Base-by-base conservation (phyloP, 2,888 invertebrate species). In the Galeopsomyia nigrocyanea region DNA sequence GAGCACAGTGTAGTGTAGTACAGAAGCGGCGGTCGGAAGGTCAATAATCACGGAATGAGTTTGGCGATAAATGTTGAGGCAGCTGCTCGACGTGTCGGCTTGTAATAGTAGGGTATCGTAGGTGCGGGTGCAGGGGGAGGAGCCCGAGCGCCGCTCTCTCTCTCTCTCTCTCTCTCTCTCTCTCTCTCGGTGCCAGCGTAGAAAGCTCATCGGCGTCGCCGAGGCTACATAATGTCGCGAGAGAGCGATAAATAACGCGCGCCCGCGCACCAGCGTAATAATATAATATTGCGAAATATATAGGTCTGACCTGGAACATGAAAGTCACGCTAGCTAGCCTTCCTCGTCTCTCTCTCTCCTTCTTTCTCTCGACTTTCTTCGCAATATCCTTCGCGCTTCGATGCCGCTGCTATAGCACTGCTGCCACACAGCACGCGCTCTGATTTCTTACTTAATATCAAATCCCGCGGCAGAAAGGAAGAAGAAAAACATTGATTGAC, bases 201-300 rank as follows among this genome's bases (percentile, higher is more conserved):
- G 39, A 58, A 39, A 56, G 68, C 70, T 76, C 77, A 76, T 73
- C 76, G 76, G 56, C 71, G 67, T 72, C 68, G 71, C 49, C 63
- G 49, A 31, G 26, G 19, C 57, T 55, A 64, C 62, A 71, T 75
- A 77, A 75, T 76, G 75, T 71, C 76, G 61, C 62, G 56, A 7
- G 7, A 39, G 39, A 60, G 70, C 77, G 76, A 77, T 77, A 78
- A 78, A 78, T 78, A 77, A 77, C 65, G 64, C 61, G 3, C 57
- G 46, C 22, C 60, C 63, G 31, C 58, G 39, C 31, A 53, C 58
- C 74, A 70, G 61, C 74, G 78, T 83, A 83, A 84, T 82, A 82
- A 82, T 82, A 82, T 81, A 82, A 83, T 74, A 74, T 82, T 80
- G 79, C 79, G 76, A 83, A 84, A 83, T 83, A 83, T 84, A 84